Base-by-base conservation (phyloP, 2,113 vertebrate species). In the Hippopotamus amphibius region DNA sequence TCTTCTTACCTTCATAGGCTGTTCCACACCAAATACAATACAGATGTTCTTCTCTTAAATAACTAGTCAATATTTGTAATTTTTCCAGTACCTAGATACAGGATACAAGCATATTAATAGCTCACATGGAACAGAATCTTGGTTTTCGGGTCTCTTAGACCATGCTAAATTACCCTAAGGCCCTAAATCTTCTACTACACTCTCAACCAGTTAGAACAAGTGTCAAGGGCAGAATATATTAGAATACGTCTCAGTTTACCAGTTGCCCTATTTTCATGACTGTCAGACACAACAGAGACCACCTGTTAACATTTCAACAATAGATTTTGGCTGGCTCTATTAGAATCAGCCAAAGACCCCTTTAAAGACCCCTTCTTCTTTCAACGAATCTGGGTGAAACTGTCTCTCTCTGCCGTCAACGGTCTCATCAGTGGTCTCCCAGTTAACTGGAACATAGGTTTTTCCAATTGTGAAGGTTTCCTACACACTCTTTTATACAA, bases 21-120 rank as follows among this genome's bases (percentile, higher is more conserved):
- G 99, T 99, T 95, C 99, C 99, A 98, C 99, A 99, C 99, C 99
- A 99, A 96, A 99, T 98, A 98, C 99, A 99, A 83, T 99, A 99
- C 21, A 99, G 98, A 98, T 99, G 99, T 65, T 99, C 68, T 96
- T 98, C 98, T 98, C 99, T 99, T 97, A 99, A 97, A 97, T 99
- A 99, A 11, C 98, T 98, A 0, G 99, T 99, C 97, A 99, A 87
- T 97, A 99, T 98, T 65, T 98, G 99, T 12, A 99, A 98, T 98
- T 99, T 99, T 94, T 99, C 99, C 97, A 99, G 97, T 14, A 99
- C 97, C 99, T 99, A 98, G 46, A 95, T 28, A 94, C 2, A 97
- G 95, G 61, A 95, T 22, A 89, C n/a, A 0, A 26, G 13, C 24
- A 63, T 4, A 50, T 93, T 16, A 91, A 59, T 46, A 30, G 53